Conservation (phyloP, 2,888 invertebrate genomes). For the Nomada ruficornis region DNA sequence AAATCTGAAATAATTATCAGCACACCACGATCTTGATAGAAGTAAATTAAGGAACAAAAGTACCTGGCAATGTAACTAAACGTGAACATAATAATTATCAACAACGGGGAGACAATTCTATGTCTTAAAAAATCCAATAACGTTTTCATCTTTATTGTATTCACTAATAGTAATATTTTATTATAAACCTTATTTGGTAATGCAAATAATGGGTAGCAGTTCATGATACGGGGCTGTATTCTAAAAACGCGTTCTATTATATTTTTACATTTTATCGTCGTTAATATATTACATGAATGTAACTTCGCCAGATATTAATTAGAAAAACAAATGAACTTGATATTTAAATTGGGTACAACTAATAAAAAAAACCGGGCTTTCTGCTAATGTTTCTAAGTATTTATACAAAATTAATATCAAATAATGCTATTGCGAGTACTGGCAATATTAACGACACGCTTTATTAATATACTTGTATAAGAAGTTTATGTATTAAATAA, state of each 20-base stretch:
- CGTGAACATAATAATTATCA: constrained; percentile 41
- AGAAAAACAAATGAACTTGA: not conserved
- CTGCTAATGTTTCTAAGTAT: constrained; percentile 34
- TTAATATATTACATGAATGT: not conserved
- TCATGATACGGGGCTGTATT: not conserved
- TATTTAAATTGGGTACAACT: constrained; percentile 6
- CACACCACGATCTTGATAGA: constrained; percentile 38
- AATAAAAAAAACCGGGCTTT: constrained; percentile 26
- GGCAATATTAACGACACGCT: constrained; percentile 34
- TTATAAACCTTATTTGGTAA: not conserved
- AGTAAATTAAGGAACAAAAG: constrained; percentile 56
- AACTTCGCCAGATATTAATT: not conserved
- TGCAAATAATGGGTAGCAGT: constrained; percentile 26
- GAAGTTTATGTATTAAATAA: constrained; percentile 43
- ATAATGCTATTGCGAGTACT: constrained; percentile 25
- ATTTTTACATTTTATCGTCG: constrained; percentile 7
- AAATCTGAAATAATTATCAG: constrained; percentile 25
- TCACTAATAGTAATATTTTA: constrained; percentile 5
- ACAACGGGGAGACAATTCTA: constrained; percentile 28
- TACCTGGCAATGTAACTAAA: constrained; percentile 57
- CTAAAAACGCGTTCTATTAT: not conserved
- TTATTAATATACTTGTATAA: constrained; percentile 47
- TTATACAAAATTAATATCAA: constrained; percentile 37
- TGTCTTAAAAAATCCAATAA: constrained; percentile 24
- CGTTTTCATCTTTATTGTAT: constrained; percentile 15